phyloP scores from a whole-genome alignment of 2,113 vertebrate genomes.

The Chionodraco myersi region DNA sequence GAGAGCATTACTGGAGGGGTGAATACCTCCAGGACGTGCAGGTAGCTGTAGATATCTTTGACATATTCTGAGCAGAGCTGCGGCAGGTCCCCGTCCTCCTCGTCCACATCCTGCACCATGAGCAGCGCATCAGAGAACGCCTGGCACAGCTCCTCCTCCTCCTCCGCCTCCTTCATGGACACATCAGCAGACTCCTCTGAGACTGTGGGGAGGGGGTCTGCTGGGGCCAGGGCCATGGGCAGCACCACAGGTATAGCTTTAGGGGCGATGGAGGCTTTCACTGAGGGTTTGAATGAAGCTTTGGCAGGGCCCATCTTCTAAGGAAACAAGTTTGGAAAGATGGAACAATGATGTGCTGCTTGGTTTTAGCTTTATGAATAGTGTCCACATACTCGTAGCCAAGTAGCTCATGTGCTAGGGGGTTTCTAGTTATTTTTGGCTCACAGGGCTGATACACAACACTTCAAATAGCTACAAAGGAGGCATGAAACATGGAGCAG shows the following conservation, averaged over 20 bases:
- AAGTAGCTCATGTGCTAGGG: no score
- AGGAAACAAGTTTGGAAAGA: neutral
- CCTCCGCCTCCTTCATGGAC: conserved; percentile 88
- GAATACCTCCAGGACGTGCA: conserved; percentile 88
- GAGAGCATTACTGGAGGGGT: rapidly evolving
- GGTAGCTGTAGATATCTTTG: conserved; percentile 93
- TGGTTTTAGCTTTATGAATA: no score
- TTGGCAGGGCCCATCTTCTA: conserved; percentile 70
- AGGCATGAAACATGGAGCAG: neutral
- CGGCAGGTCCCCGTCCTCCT: conserved; percentile 86
- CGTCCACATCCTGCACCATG: conserved; percentile 89
- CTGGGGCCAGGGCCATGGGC: neutral
- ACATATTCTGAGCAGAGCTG: conserved; percentile 93
- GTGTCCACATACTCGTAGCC: no score
- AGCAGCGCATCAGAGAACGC: conserved; percentile 91
- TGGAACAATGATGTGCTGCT: no score
- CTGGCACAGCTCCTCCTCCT: conserved; percentile 85
- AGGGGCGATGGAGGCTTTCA: conserved; percentile 59
- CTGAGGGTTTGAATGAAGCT: neutral
- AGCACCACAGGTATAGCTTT: conserved; percentile 23
- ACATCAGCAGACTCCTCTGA: conserved; percentile 68
- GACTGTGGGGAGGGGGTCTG: neutral
- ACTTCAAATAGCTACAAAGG: neutral
- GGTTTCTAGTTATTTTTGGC: neutral
- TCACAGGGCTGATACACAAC: neutral